phyloP scores from a whole-genome alignment of 2,888 invertebrate genomes.

The Cerceris ruficornis region DNA sequence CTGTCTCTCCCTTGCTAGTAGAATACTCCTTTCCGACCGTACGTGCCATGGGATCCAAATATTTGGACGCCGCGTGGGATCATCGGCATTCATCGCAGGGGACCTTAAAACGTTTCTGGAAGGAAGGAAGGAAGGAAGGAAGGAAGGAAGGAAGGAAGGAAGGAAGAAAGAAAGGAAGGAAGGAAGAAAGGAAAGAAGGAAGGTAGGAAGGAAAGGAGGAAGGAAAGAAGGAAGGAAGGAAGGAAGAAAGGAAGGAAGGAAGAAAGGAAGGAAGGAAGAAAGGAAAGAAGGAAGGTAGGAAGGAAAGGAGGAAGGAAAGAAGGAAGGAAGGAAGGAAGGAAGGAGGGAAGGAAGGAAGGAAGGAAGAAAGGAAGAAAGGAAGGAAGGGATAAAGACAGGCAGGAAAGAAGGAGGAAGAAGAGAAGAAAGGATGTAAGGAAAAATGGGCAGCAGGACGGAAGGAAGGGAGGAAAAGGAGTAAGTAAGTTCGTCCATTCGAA shows the following conservation, averaged over 20 bases:
- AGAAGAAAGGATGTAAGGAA: neutral
- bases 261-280: neutral
- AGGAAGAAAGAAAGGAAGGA: conserved; percentile 5
- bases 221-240: conserved; percentile 32
- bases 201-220: conserved; percentile 8
- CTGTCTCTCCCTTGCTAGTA: conserved; percentile 2
- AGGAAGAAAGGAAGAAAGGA: conserved; percentile 19
- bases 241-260: conserved; percentile 23
- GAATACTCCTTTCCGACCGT: conserved; percentile 44
- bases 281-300: conserved; percentile 15
- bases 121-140: conserved; percentile 31
- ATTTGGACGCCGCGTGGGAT: conserved; percentile 57
- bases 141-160: conserved; percentile 3
- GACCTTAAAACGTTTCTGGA: conserved; percentile 57
- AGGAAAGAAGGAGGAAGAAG: conserved; percentile 3
- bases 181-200: conserved; percentile 18
- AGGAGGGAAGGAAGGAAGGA: conserved; percentile 20
- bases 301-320: neutral
- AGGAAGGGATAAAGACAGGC: conserved; percentile 31
- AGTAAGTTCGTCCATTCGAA: conserved; percentile 45
- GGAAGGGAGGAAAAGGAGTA: conserved; percentile 1
- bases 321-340: conserved; percentile 13
- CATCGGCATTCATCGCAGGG: conserved; percentile 64
- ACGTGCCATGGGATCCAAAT: conserved; percentile 64
- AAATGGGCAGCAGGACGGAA: conserved; percentile 18